These are phyloP conservation scores for Pipra filicauda DNA, from an alignment of 2,113 vertebrate species.

Conservation along the genomic window DNA sequence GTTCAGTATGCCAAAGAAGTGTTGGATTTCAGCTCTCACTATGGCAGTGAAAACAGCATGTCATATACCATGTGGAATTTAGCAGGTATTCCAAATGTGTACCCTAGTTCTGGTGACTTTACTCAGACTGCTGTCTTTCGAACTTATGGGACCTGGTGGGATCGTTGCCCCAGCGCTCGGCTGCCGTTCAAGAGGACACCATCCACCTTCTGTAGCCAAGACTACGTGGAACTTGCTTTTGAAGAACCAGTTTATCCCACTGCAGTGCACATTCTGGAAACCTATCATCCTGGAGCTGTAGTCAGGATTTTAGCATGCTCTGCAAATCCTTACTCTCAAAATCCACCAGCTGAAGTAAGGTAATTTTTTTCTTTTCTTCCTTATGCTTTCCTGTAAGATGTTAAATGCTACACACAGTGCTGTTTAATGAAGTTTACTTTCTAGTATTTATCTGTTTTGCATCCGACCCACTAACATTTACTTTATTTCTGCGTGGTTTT, in stretches of 20 bases:
- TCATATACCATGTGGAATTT: slow-evolving; percentile 99
- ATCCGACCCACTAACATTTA: neutral
- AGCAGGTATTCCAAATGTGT: slow-evolving; percentile 92
- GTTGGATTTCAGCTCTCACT: slow-evolving; percentile 97
- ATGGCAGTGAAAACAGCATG: slow-evolving; percentile 98
- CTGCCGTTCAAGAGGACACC: slow-evolving; percentile 85
- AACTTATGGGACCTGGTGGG: slow-evolving; percentile 95
- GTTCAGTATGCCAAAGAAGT: slow-evolving; percentile 97
- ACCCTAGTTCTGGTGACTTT: slow-evolving; percentile 96
- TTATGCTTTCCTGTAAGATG: neutral
- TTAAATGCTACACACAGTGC: neutral
- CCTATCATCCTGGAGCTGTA: slow-evolving; percentile 95
- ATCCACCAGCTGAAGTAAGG: slow-evolving; percentile 89
- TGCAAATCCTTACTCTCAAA: slow-evolving; percentile 94
- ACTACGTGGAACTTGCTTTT: slow-evolving; percentile 95
- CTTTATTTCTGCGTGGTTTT: neutral
- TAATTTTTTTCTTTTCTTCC: slow-evolving; percentile 71
- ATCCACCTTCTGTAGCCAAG: slow-evolving; percentile 87
- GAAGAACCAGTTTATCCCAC: slow-evolving; percentile 96
- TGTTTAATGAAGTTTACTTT: neutral
- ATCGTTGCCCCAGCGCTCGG: slow-evolving; percentile 85
- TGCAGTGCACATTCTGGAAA: slow-evolving; percentile 93
- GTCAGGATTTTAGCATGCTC: slow-evolving; percentile 96
- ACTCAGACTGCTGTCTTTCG: slow-evolving; percentile 97
- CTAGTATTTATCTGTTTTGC: neutral